Evolutionary conservation across 1,140 invertebrate genomes (phyloP).

Genomic region (Leptinotarsa texana): DNA sequence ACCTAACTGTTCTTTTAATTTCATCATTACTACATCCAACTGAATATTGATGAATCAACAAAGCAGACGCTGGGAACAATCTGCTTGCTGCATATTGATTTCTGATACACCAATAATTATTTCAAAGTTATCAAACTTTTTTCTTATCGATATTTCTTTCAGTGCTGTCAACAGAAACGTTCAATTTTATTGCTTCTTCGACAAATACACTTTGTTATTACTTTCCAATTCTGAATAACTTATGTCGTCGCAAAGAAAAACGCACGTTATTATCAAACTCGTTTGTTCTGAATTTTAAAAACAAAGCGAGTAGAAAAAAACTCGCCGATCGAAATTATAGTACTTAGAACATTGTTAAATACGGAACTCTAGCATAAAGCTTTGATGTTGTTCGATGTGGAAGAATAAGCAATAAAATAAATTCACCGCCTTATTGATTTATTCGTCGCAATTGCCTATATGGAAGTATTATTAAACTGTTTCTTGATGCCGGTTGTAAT

Average conservation of each 20-base stretch:
- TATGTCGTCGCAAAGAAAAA: constrained; percentile 7
- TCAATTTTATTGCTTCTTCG: neutral
- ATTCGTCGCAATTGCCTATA: neutral
- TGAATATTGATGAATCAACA: neutral
- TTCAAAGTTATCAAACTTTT: neutral
- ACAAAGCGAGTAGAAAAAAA: neutral
- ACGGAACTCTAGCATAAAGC: constrained; percentile 9
- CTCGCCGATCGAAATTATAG: neutral
- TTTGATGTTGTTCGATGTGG: constrained; percentile 14
- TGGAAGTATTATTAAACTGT: constrained; percentile 18
- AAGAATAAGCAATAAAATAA: constrained; percentile 16
- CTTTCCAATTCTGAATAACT: neutral
- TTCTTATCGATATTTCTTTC: neutral
- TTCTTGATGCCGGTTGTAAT: neutral
- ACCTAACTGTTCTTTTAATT: no score
- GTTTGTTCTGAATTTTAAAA: constrained; percentile 18
- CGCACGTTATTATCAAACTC: neutral
- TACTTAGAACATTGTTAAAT: constrained; percentile 15
- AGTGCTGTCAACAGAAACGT: neutral
- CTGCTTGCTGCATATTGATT: neutral
- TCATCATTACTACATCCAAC: no score
- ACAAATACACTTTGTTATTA: neutral
- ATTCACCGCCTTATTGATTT: constrained; percentile 9
- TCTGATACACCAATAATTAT: neutral
- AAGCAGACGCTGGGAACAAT: neutral